phyloP scores from a whole-genome alignment of 30 jellyfish, hydroid and myxozoan species.

The Hydra vulgaris region DNA sequence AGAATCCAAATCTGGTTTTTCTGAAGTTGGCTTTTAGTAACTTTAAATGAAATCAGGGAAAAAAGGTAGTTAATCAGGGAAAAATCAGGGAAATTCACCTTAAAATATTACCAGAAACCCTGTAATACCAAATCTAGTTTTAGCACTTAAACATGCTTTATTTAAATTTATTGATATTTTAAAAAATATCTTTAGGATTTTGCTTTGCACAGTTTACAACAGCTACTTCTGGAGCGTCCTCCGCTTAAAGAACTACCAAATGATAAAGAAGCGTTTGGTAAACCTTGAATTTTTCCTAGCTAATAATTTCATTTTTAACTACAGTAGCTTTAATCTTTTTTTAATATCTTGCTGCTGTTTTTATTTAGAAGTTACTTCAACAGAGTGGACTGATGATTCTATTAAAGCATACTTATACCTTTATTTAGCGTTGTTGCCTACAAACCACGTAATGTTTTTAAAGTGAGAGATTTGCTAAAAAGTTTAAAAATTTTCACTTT shows the following conservation, averaged over 20 bases:
- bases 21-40: too few species aligned
- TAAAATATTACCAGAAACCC: too few species aligned
- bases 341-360: background rate
- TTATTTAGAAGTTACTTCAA: slow-evolving; percentile 15
- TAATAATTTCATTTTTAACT: background rate
- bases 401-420: slow-evolving; percentile 84
- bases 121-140: too few species aligned
- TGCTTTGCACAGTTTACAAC: slow-evolving; percentile 90
- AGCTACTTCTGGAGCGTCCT: slow-evolving; percentile 62
- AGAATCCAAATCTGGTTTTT: too few species aligned
- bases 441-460: slow-evolving; percentile 74
- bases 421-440: slow-evolving; percentile 81
- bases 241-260: slow-evolving; percentile 65
- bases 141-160: too few species aligned
- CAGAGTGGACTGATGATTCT: slow-evolving; percentile 92
- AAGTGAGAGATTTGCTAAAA: slow-evolving; percentile 41
- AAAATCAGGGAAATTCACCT: too few species aligned
- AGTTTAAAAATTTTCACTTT: background rate
- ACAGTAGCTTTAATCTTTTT: background rate
- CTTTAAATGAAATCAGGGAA: too few species aligned
- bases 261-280: slow-evolving; percentile 45
- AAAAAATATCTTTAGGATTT: slow-evolving; percentile 64
- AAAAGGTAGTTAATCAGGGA: too few species aligned
- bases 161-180: too few species aligned
- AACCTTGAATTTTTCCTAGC: background rate